phyloP scores from a whole-genome alignment of 2,888 invertebrate species.

The Cecidostiba fungosa region DNA sequence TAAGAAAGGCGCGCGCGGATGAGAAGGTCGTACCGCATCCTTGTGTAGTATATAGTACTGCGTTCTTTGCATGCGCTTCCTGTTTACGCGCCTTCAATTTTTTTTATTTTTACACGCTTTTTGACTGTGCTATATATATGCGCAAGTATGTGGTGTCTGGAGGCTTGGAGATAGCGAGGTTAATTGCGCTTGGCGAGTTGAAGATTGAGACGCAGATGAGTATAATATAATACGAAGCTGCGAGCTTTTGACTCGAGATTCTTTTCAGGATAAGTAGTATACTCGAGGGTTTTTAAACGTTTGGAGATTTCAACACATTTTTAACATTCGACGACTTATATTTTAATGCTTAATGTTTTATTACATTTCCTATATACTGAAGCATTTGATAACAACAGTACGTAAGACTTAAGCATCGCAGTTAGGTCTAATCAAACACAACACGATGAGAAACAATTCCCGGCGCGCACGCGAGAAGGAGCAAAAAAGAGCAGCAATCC shows the following conservation, averaged over 20 bases:
- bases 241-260: background rate
- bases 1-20: conserved; percentile 7
- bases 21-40: conserved; percentile 37
- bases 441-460: background rate
- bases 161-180: background rate
- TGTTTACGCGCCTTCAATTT: conserved; percentile 22
- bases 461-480: background rate
- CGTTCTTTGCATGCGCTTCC: conserved; percentile 19
- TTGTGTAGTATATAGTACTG: background rate
- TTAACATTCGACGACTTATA: no score
- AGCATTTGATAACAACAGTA: background rate
- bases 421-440: background rate
- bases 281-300: no score
- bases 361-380: no score
- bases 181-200: conserved; percentile 15
- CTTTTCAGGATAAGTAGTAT: background rate
- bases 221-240: background rate
- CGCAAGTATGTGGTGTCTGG: background rate
- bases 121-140: background rate
- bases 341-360: no score
- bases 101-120: conserved; percentile 9
- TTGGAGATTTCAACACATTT: no score
- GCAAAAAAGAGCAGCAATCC: conserved; percentile 1
- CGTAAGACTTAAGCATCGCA: background rate
- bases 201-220: background rate